Percentiles rank a stretch among this genome's conserved stretches.
Evolutionary conservation across 23 tunicate species (phyloP).

Genomic region (Ascidia mentula): DNA sequence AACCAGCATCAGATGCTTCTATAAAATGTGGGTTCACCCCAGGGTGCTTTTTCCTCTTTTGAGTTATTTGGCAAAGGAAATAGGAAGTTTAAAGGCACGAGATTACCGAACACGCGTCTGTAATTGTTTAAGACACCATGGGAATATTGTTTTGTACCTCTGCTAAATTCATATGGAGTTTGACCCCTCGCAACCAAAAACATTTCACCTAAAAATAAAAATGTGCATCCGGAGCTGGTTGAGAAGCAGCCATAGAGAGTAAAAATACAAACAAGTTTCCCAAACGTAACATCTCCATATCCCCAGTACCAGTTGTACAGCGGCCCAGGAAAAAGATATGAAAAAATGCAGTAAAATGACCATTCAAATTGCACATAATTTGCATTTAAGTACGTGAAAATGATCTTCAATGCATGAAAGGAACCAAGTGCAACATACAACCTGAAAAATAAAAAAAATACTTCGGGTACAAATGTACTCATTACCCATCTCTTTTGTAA

Average conservation of each 20-base stretch:
- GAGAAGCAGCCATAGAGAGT: slow-evolving; percentile 46
- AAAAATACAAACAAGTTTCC: slow-evolving; percentile 23
- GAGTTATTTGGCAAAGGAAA: slow-evolving; percentile 63
- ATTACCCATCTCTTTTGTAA: too few relatives aligned
- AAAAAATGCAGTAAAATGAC: slow-evolving; percentile 38
- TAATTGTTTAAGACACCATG: slow-evolving; percentile 33
- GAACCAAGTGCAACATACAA: slow-evolving; percentile 80
- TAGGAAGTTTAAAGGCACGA: slow-evolving; percentile 47
- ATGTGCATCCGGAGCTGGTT: slow-evolving; percentile 51
- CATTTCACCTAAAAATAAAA: slow-evolving; percentile 55
- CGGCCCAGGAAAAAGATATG: slow-evolving; percentile 61
- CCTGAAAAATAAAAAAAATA: slow-evolving; percentile 25
- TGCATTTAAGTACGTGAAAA: slow-evolving; percentile 30
- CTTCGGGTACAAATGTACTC: background rate
- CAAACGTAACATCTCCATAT: slow-evolving; percentile 30
- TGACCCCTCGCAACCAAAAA: slow-evolving; percentile 53
- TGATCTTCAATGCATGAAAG: slow-evolving; percentile 31
- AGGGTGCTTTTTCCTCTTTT: slow-evolving; percentile 54
- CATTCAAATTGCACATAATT: slow-evolving; percentile 49
- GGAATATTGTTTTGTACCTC: slow-evolving; percentile 13
- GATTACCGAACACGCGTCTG: slow-evolving; percentile 42
- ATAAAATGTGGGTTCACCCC: slow-evolving; percentile 56
- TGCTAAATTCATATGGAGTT: slow-evolving; percentile 69
- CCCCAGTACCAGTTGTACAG: slow-evolving; percentile 55
- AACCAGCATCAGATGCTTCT: slow-evolving; percentile 34